Conservation (phyloP, 1,140 invertebrate species). For the Drosophila neocordata region DNA sequence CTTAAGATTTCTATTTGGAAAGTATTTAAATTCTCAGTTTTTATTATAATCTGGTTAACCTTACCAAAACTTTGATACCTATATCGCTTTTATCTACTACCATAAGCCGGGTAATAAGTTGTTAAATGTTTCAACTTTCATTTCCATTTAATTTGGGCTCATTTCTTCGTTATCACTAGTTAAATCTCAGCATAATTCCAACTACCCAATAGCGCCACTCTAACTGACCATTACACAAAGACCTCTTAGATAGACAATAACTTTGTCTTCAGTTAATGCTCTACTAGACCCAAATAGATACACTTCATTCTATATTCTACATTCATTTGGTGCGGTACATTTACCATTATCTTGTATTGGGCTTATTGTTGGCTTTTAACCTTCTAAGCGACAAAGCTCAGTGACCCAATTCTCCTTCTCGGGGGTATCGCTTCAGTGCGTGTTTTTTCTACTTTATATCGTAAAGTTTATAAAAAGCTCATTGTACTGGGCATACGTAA, state of each 20-base stretch:
- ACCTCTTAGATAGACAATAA: background rate
- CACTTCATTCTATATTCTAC: background rate
- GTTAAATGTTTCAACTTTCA: background rate
- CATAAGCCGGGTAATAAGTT: background rate
- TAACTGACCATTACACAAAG: background rate
- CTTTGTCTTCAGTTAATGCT: constrained; percentile 1
- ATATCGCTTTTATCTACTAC: no score
- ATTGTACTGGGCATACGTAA: constrained; percentile 27
- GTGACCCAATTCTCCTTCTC: constrained; percentile 60
- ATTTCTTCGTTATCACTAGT: background rate
- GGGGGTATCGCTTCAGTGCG: constrained; percentile 10
- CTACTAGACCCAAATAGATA: constrained; percentile 4
- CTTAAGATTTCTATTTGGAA: no score
- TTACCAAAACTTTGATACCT: no score
- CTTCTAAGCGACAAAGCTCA: constrained; percentile 46
- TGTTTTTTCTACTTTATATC: constrained; percentile 2
- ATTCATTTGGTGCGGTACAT: constrained; percentile 1
- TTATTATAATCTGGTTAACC: no score
- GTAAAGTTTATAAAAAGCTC: constrained; percentile 24
- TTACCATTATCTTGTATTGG: constrained; percentile 14
- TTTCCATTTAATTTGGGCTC: background rate
- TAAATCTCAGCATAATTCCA: background rate
- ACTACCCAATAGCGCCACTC: constrained; percentile 6
- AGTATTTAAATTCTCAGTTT: no score
- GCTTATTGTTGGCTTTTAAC: constrained; percentile 16